phyloP scores from a whole-genome alignment of 2,113 vertebrate species.

The Thymallus thymallus region DNA sequence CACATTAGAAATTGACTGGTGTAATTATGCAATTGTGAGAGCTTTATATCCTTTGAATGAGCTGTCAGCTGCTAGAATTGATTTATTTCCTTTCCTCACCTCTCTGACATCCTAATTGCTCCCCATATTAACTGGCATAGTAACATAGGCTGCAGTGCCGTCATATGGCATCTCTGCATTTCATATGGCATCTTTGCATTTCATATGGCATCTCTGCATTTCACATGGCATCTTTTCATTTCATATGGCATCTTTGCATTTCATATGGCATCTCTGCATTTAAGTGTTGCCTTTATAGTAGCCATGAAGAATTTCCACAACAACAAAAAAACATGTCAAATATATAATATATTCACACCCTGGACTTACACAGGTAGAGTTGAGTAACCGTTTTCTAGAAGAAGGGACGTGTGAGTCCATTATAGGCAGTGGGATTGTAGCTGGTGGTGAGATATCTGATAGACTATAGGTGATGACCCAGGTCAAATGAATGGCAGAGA shows the following conservation, averaged over 20 bases:
- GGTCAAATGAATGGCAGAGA: neutral
- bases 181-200: too few species aligned
- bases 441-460: neutral
- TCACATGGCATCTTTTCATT: too few species aligned
- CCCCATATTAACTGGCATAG: neutral
- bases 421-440: neutral
- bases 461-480: neutral
- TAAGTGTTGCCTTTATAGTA: neutral
- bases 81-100: conserved; percentile 13
- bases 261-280: neutral
- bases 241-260: too few species aligned
- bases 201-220: too few species aligned
- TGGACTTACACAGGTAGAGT: too few species aligned
- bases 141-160: neutral
- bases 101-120: neutral
- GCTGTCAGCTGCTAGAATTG: conserved; percentile 33
- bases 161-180: neutral
- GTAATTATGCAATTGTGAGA: conserved; percentile 37
- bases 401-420: neutral
- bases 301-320: too few species aligned
- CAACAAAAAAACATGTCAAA: too few species aligned
- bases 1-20: conserved; percentile 24
- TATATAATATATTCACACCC: too few species aligned
- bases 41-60: conserved; percentile 31
- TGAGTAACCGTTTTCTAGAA: too few species aligned